Conservation (phyloP, 2,888 invertebrate genomes). For the Buathra laborator region DNA sequence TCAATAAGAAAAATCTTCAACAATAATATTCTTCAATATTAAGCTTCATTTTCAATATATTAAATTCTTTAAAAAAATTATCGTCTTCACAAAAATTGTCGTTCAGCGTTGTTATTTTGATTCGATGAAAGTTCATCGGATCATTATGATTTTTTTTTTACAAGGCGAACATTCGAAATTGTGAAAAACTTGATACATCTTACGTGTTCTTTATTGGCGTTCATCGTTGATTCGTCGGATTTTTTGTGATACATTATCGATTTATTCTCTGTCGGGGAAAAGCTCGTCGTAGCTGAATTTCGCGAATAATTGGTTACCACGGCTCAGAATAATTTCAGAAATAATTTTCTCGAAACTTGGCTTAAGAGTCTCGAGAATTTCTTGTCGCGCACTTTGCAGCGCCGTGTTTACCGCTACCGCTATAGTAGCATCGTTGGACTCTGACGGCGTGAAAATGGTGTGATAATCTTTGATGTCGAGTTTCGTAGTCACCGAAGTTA, state of each 20-base stretch:
- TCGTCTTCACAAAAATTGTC: no score
- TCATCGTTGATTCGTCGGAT: not conserved
- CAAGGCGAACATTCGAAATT: no score
- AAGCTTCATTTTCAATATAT: no score
- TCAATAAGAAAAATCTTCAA: no score
- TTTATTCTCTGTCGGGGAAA: conserved; percentile 15
- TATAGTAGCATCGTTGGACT: not conserved
- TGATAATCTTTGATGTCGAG: not conserved
- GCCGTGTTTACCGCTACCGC: not conserved
- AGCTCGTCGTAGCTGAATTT: not conserved
- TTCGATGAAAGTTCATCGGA: no score
- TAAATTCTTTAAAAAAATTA: no score
- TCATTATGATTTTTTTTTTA: no score
- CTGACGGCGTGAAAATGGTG: not conserved
- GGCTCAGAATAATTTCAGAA: not conserved
- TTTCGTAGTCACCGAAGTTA: not conserved
- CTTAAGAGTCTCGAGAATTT: not conserved
- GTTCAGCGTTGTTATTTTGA: no score
- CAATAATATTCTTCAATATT: no score
- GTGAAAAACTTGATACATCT: no score
- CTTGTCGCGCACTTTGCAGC: not conserved
- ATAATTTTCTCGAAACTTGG: not conserved
- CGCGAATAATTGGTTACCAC: not conserved
- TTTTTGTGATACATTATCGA: not conserved
- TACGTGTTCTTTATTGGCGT: no score